phyloP scores from a whole-genome alignment of 2,797 vertebrate species.

The Mallotus villosus region DNA sequence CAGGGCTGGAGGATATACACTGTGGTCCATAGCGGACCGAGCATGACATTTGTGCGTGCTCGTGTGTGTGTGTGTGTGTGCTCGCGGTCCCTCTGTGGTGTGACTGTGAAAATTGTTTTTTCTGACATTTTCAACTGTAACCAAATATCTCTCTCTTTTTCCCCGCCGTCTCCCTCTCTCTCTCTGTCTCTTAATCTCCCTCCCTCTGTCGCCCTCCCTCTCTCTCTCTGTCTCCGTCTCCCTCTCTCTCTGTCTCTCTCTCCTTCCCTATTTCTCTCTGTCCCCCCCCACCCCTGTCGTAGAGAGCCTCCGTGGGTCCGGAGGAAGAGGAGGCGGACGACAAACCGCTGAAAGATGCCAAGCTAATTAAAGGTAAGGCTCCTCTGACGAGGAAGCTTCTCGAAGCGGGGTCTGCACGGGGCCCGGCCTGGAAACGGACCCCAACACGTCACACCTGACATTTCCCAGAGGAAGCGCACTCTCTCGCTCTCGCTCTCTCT shows the following conservation, averaged over 20 bases:
- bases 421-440: no score
- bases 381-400: background rate
- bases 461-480: background rate
- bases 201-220: background rate
- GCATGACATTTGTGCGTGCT: background rate
- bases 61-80: no score
- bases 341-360: slow-evolving; percentile 71
- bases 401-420: background rate
- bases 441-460: no score
- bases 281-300: background rate
- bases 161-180: background rate
- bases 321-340: slow-evolving; percentile 21
- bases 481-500: no score
- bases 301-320: slow-evolving; percentile 40
- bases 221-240: background rate
- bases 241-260: background rate
- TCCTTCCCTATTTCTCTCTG: slow-evolving; percentile 10
- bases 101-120: no score
- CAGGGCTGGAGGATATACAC: background rate
- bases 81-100: no score
- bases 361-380: slow-evolving; percentile 87
- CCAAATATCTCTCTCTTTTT: background rate
- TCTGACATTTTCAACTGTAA: no score
- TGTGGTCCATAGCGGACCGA: background rate
- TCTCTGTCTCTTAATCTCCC: slow-evolving; percentile 5